Conservation (phyloP, 1,140 invertebrate species). For the Drosophila watanabei region DNA sequence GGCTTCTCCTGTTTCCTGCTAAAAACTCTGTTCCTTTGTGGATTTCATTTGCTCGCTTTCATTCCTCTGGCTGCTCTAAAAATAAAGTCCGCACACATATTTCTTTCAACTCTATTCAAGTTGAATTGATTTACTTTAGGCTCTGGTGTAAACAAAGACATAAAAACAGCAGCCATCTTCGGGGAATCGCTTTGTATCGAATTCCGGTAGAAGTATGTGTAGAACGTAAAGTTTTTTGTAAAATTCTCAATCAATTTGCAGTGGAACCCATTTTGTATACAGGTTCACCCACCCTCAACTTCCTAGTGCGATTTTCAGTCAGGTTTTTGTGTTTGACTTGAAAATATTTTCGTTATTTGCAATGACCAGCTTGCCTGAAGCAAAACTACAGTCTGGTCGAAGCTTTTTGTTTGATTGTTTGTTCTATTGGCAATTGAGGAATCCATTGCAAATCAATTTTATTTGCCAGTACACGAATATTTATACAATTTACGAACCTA, state of each 20-base stretch:
- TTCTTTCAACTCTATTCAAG: slow-evolving; percentile 61
- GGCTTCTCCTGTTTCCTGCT: neutral
- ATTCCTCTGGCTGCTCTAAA: slow-evolving; percentile 35
- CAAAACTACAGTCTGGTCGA: slow-evolving; percentile 25
- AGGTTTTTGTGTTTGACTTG: slow-evolving; percentile 28
- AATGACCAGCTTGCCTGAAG: slow-evolving; percentile 17
- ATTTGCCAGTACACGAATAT: slow-evolving; percentile 25
- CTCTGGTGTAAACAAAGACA: slow-evolving; percentile 31
- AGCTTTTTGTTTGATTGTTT: slow-evolving; percentile 27
- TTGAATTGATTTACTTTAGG: slow-evolving; percentile 36
- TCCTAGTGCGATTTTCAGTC: neutral
- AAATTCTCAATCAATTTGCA: slow-evolving; percentile 20
- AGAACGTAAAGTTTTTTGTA: slow-evolving; percentile 28
- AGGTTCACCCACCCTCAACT: slow-evolving; percentile 8
- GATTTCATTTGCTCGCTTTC: slow-evolving; percentile 2
- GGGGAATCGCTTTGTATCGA: slow-evolving; percentile 23
- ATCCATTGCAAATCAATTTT: slow-evolving; percentile 41
- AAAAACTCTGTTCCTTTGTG: slow-evolving; percentile 2
- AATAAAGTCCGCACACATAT: slow-evolving; percentile 51
- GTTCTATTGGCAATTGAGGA: slow-evolving; percentile 45
- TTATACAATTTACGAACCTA: slow-evolving; percentile 8
- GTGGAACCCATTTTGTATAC: neutral
- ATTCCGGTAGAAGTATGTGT: slow-evolving; percentile 17
- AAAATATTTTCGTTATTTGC: slow-evolving; percentile 47
- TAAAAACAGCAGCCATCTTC: slow-evolving; percentile 35